Base-by-base conservation (phyloP, 2,888 invertebrate species). In the Scaptomyza tumidula region DNA sequence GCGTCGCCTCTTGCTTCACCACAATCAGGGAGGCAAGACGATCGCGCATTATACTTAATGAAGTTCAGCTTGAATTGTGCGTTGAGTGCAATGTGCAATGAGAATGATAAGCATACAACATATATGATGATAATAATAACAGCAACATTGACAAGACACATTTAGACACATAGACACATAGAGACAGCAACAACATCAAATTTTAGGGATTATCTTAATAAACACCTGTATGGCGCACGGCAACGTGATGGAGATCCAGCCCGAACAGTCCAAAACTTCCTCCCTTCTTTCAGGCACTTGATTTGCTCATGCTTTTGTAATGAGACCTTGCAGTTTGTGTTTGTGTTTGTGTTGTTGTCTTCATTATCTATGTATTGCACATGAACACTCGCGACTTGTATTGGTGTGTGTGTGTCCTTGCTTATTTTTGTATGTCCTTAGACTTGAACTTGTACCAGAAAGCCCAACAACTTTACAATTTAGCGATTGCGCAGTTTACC, bases 1-100 rank as follows among this genome's bases (percentile, higher is more conserved):
- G 46, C 65, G 67, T 39, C 69, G 91, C 90, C 84, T 92, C 92
- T 90, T 92, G 92, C 90, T 92, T 92, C 84, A 92, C 91, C 90
- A 92, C 91, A 90, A 92, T 92, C 86, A 92, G 78, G 69, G 92
- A 91, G 78, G 92, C 92, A 84, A 92, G 91, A 80, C 92, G 91
- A 91, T 91, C 91, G 90, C 92, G 92, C 92, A 92, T 92, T 87
- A 88, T 90, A 71, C 35, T 54, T 59, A 66, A 56, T 58, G 16
- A 33, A 29, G 48, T 53, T 69, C 52, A 48, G 35, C 43, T 43
- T n/a, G 19, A 60, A 52, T 71, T 57, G 52, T 27, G 37, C 41
- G 44, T 11, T 39, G n/a, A 14, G 14, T n/a, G n/a, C n/a, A n/a
- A 27, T 24, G 24, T 24, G 24, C 24, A 27, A 19, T 49, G 24